phyloP scores from a whole-genome alignment of 2,797 vertebrate genomes.

The Synaphobranchus kaupii region DNA sequence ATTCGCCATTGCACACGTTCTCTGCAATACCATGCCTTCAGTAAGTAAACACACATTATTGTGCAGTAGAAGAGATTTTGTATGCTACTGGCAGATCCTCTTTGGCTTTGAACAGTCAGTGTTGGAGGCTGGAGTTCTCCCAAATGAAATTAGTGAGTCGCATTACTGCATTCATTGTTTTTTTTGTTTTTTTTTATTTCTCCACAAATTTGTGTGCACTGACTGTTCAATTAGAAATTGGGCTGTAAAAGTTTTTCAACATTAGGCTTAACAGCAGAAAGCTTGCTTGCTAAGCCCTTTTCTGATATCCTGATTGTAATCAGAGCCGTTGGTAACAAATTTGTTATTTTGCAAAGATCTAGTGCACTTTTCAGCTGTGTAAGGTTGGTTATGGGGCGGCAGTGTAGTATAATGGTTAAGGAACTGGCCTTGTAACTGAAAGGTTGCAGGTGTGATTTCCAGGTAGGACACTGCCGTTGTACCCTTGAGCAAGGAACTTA shows the following conservation, averaged over 20 bases:
- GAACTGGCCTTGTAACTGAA: too few relatives aligned
- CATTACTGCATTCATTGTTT: slow-evolving; percentile 1
- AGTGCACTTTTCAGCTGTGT: not conserved
- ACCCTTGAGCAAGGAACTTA: too few relatives aligned
- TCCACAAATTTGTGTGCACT: not conserved
- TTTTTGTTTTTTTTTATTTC: not conserved
- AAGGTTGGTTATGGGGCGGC: not conserved
- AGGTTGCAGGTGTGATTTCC: too few relatives aligned
- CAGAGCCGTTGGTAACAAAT: not conserved
- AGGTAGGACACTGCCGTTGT: too few relatives aligned
- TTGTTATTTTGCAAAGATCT: not conserved
- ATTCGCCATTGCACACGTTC: not conserved
- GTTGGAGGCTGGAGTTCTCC: slow-evolving; percentile 1
- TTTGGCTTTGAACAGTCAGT: not conserved
- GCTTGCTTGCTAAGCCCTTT: not conserved
- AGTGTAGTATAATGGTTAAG: too few relatives aligned
- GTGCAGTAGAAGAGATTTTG: not conserved
- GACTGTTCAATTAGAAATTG: not conserved
- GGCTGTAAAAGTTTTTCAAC: not conserved
- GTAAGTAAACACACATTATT: not conserved
- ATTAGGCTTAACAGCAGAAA: not conserved
- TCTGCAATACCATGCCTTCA: not conserved
- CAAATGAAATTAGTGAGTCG: slow-evolving; percentile 4
- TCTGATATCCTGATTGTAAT: not conserved
- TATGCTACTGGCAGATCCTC: not conserved